Evolutionary conservation across 1,140 invertebrate genomes (phyloP).

Genomic region (Zaprionus gabonicus): DNA sequence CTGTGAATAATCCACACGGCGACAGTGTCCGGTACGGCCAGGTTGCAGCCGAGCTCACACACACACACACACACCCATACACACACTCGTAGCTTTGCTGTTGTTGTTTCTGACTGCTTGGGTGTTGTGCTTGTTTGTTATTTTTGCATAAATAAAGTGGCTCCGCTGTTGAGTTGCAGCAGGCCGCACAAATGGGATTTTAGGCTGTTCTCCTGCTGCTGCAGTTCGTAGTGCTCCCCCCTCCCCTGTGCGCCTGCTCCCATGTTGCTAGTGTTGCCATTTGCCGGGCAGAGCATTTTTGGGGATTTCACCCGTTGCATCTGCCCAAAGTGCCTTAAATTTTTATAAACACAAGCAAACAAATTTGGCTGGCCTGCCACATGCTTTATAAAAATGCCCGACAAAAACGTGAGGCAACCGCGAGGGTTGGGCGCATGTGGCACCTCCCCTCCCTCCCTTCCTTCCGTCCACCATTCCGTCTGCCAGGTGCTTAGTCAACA

Average conservation of each 20-base stretch:
- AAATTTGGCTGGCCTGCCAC: conserved; percentile 65
- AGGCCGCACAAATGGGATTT: conserved; percentile 76
- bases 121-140: conserved; percentile 69
- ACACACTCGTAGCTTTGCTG: conserved; percentile 24
- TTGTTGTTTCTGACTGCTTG: conserved; percentile 25
- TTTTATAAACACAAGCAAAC: conserved; percentile 76
- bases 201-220: conserved; percentile 41
- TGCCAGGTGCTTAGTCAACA: conserved; percentile 73
- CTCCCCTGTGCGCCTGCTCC: neutral
- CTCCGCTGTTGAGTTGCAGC: conserved; percentile 20
- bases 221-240: neutral
- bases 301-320: conserved; percentile 49
- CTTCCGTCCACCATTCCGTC: neutral
- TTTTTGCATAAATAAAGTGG: conserved; percentile 80
- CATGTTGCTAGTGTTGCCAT: conserved; percentile 23
- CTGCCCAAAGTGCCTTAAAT: conserved; percentile 66
- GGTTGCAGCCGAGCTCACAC: conserved; percentile 26
- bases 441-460: neutral
- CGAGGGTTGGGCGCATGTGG: conserved; percentile 1
- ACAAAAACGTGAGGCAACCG: conserved; percentile 28
- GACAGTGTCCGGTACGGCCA: conserved; percentile 66
- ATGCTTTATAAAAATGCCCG: conserved; percentile 30
- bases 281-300: conserved; percentile 49
- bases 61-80: conserved; percentile 15
- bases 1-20: conserved; percentile 80